Evolutionary conservation across 2,888 invertebrate genomes (phyloP).

Genomic region (Noctua fimbriata): DNA sequence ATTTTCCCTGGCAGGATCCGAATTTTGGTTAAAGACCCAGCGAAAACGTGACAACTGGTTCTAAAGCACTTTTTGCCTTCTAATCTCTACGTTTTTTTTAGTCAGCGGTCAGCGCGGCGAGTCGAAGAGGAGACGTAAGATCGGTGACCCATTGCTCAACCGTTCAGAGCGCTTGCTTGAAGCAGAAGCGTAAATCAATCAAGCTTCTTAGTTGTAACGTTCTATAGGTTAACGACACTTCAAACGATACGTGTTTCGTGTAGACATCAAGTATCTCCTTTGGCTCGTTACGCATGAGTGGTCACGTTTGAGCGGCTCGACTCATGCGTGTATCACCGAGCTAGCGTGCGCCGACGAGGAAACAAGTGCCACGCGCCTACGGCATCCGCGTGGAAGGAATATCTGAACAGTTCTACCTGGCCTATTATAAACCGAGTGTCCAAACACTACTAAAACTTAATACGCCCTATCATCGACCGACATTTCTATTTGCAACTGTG

Average conservation of each 20-base stretch:
- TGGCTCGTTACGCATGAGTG: constrained; percentile 63
- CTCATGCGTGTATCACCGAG: constrained; percentile 40
- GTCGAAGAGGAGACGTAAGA: constrained; percentile 12
- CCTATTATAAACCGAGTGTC: neutral
- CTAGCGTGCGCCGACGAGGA: constrained; percentile 46
- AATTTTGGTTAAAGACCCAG: neutral
- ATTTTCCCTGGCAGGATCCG: neutral
- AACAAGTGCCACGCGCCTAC: constrained; percentile 57
- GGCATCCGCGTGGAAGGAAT: constrained; percentile 37
- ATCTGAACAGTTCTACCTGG: constrained; percentile 12
- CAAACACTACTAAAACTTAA: neutral
- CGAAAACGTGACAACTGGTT: neutral
- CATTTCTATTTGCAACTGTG: constrained; percentile 11
- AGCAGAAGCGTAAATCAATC: constrained; percentile 35
- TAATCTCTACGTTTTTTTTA: neutral
- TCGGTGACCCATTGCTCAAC: constrained; percentile 39
- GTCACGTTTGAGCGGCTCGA: constrained; percentile 46
- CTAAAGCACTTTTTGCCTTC: neutral
- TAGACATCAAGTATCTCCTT: constrained; percentile 55
- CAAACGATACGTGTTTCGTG: constrained; percentile 55
- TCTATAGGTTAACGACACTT: constrained; percentile 60
- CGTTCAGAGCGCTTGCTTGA: constrained; percentile 1
- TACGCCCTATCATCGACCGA: constrained; percentile 1
- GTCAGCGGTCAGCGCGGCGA: neutral
- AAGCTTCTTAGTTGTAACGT: constrained; percentile 30